These are phyloP conservation scores for Brachionus calyciflorus DNA, from an alignment of 1,140 invertebrate species.

Conservation along the genomic window DNA sequence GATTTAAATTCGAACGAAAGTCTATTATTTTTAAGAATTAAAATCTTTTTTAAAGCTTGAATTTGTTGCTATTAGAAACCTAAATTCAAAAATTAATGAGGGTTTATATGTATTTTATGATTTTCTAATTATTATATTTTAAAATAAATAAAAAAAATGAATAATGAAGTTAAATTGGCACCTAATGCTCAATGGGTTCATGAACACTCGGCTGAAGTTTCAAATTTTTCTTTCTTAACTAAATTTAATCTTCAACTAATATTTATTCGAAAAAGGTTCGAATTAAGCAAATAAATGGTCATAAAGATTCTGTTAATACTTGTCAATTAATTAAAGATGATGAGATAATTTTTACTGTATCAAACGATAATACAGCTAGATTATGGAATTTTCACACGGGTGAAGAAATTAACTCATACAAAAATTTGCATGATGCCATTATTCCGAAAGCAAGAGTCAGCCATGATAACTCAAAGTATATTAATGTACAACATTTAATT, in stretches of 20 bases:
- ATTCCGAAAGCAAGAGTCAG: conserved; percentile 33
- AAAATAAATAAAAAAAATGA: no score
- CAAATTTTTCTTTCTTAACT: no score
- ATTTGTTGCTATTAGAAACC: no score
- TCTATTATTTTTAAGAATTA: no score
- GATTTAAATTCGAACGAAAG: no score
- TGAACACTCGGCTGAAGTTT: conserved; percentile 44
- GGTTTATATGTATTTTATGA: no score
- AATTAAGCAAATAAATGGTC: conserved; percentile 45
- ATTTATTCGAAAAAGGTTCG: neutral
- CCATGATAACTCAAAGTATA: conserved; percentile 21
- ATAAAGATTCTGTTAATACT: conserved; percentile 21
- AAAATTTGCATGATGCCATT: conserved; percentile 33
- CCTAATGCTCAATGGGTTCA: conserved; percentile 46
- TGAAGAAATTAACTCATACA: conserved; percentile 17
- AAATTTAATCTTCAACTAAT: neutral
- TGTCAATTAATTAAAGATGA: conserved; percentile 45
- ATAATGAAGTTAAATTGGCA: neutral
- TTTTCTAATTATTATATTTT: no score
- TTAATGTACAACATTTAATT: neutral
- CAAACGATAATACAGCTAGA: conserved; percentile 45
- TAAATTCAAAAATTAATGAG: no score
- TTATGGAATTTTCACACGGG: conserved; percentile 45
- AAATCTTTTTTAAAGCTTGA: no score
- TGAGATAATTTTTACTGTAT: conserved; percentile 14